These are phyloP conservation scores for Trisateles emortualis DNA, from an alignment of 2,888 invertebrate species.

Conservation along the genomic window DNA sequence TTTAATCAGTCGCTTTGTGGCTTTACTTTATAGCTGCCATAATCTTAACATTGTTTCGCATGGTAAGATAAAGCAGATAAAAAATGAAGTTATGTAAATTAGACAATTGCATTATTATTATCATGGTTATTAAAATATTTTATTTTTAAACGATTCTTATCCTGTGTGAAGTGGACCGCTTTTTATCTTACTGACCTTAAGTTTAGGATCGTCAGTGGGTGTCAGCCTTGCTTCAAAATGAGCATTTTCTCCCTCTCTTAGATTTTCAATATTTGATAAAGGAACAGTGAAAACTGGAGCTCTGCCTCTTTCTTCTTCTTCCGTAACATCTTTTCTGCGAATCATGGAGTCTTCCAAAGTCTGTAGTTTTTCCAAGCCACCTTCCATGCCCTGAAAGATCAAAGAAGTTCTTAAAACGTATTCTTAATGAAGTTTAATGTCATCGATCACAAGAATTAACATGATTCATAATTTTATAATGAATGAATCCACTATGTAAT, in stretches of 20 bases:
- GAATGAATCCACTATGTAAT: no score
- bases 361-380: constrained; percentile 97
- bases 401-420: background rate
- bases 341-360: constrained; percentile 96
- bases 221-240: constrained; percentile 96
- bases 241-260: constrained; percentile 96
- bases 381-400: constrained; percentile 94
- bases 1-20: background rate
- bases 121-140: background rate
- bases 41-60: no score
- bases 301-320: constrained; percentile 92
- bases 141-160: no score
- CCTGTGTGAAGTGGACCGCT: no score
- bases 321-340: constrained; percentile 90
- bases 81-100: no score
- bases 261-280: constrained; percentile 93
- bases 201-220: constrained; percentile 96
- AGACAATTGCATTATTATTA: no score
- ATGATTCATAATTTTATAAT: no score
- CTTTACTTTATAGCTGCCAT: background rate
- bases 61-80: background rate
- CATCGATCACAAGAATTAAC: no score
- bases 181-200: constrained; percentile 87
- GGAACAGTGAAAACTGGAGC: constrained; percentile 97
- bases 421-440: background rate